Base-by-base conservation (phyloP, 2,113 vertebrate species). In the Chinchilla lanigera region DNA sequence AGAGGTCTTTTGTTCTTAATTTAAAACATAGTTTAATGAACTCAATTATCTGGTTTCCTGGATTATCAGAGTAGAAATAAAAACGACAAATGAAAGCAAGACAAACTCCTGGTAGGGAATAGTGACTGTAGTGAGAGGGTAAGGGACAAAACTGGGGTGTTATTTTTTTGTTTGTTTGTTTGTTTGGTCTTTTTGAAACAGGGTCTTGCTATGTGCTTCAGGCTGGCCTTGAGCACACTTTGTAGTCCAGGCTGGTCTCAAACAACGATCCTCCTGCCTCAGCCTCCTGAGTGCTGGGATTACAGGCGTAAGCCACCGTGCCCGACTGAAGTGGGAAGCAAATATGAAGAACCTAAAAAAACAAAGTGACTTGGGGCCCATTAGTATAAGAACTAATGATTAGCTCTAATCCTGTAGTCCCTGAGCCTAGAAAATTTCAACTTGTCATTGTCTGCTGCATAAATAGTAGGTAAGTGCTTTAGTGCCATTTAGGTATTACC, bases 51-150 rank as follows among this genome's bases (percentile, higher is more conserved):
- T 96, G 47, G 47, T 89, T 88, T 93, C 41, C 24, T 71, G 5
- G 20, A 47, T 88, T 50, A 56, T 75, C 19, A 95, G 86, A 93
- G 71, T 26, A 93, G 85, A 95, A 91, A 95, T n/a, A 87, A 52
- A 94, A 87, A 83, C 3, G 84, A n/a, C 20, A 77, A 90, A 24
- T 69, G 60, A 92, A 81, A 60, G 22, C 38, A 84, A 80, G 69
- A 88, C 71, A 95, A n/a, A 69, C 44, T 71, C 4, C 3, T 5
- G 10, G 41, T 77, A 69, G 50, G 33, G 20, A 93, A 8, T 52
- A 69, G 44, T 86, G 60, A 61, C 61, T 61, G 19, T 13, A 71
- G 5, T 71, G 69, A 60, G 58, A 95, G 61, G 26, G 52, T 35
- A n/a, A 47, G 58, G 86, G 63, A 56, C 56, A 56, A 65, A 71